A percentile compares a stretch with the other conserved stretches of the same genome.
Conservation (phyloP, 2,888 invertebrate genomes). For the Pecten maximus region DNA sequence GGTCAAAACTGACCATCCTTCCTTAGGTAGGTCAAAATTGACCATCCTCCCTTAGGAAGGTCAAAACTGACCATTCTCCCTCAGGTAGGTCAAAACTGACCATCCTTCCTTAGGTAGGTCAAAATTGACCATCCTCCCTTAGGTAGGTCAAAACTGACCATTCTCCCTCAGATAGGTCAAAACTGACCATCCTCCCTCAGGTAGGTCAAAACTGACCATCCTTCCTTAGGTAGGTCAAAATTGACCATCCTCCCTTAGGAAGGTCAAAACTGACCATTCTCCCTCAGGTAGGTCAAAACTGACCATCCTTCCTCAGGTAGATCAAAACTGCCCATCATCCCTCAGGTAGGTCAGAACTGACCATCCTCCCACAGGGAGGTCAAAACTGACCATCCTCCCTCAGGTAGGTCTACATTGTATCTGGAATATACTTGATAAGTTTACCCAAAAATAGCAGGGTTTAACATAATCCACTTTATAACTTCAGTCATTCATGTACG, state of each 20-base stretch:
- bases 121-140: conserved; percentile 82
- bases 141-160: conserved; percentile 82
- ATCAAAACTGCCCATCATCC: conserved; percentile 81
- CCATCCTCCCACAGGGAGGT: background rate
- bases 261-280: conserved; percentile 81
- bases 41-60: background rate
- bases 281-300: conserved; percentile 82
- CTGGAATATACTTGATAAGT: no score
- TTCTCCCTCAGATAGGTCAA: conserved; percentile 83
- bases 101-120: conserved; percentile 62
- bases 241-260: conserved; percentile 83
- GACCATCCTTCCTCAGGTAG: conserved; percentile 83
- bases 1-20: no score
- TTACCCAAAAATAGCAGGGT: no score
- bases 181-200: conserved; percentile 83
- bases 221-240: no score
- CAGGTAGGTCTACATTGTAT: background rate
- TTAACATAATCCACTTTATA: no score
- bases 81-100: background rate
- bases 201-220: no score
- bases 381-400: background rate
- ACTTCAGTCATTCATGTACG: no score
- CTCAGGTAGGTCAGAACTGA: no score
- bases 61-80: no score
- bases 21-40: background rate